These are phyloP conservation scores for Pantherophis vulpinus DNA, from an alignment of 2,797 vertebrate species.

Conservation along the genomic window DNA sequence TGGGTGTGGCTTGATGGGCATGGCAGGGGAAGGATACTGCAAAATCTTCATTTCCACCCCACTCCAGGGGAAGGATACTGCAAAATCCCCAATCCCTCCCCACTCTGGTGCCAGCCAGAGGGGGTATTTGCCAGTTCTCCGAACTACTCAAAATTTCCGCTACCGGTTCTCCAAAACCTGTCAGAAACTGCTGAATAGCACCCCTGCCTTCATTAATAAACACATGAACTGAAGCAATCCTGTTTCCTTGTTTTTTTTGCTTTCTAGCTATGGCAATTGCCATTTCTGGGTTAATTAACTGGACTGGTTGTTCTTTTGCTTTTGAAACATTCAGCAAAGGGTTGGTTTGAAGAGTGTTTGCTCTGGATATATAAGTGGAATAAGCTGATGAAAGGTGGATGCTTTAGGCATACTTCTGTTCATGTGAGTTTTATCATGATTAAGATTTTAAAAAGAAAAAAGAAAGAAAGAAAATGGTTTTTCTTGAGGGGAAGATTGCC, in stretches of 20 bases:
- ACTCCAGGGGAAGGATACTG: no score
- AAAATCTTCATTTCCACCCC: no score
- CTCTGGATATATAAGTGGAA: conserved; percentile 40
- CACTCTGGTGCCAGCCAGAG: no score
- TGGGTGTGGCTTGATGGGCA: no score
- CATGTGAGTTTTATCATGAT: conserved; percentile 59
- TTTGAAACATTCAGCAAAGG: conserved; percentile 16
- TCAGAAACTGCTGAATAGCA: no score
- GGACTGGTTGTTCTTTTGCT: neutral
- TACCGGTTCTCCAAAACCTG: no score
- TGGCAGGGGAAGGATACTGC: no score
- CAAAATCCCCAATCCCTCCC: no score
- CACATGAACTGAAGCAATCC: neutral
- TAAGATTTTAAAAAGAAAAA: conserved; percentile 50
- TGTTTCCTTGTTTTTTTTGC: neutral
- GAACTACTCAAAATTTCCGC: no score
- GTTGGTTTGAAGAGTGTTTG: conserved; percentile 51
- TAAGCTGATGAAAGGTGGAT: conserved; percentile 46
- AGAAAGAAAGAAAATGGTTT: conserved; percentile 57
- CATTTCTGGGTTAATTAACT: conserved; percentile 15
- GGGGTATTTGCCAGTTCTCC: no score
- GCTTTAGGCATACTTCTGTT: conserved; percentile 50
- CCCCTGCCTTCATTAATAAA: neutral
- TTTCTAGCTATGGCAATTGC: neutral
- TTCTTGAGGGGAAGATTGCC: conserved; percentile 55